phyloP scores from a whole-genome alignment of 2,113 vertebrate species.

The Arvicanthis niloticus region DNA sequence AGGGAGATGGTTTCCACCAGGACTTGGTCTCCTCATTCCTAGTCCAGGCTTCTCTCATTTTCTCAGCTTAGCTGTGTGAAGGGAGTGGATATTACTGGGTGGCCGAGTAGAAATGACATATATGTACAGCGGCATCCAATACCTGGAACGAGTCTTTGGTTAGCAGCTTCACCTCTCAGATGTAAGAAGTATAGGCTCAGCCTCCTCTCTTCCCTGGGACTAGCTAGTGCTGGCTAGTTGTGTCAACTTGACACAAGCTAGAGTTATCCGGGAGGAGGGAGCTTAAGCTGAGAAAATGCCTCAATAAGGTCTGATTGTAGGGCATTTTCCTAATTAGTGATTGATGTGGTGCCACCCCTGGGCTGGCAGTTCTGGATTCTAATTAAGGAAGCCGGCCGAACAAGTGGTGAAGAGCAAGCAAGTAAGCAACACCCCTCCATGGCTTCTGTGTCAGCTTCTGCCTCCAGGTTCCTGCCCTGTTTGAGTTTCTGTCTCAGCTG shows the following conservation, averaged over 20 bases:
- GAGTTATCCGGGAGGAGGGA: neutral
- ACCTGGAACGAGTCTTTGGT: neutral
- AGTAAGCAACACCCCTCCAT: neutral
- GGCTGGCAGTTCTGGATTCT: neutral
- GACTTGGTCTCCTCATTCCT: neutral
- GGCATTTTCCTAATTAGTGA: neutral
- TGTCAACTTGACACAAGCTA: neutral
- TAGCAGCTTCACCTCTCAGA: neutral
- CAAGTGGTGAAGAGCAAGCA: neutral
- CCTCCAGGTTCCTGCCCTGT: neutral
- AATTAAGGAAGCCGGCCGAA: neutral
- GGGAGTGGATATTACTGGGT: neutral
- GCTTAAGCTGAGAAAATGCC: neutral
- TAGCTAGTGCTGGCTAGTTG: neutral
- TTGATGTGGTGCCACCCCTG: neutral
- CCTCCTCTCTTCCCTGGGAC: neutral
- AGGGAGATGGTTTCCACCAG: neutral
- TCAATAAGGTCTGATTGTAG: neutral
- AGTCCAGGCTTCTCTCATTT: rapidly evolving
- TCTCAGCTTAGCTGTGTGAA: neutral
- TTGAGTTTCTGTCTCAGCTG: neutral
- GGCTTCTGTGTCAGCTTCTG: neutral
- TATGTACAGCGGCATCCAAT: neutral
- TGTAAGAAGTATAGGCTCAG: neutral
- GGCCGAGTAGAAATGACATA: neutral